phyloP scores from a whole-genome alignment of 2,797 vertebrate genomes.

The Enteromius viviparus region DNA sequence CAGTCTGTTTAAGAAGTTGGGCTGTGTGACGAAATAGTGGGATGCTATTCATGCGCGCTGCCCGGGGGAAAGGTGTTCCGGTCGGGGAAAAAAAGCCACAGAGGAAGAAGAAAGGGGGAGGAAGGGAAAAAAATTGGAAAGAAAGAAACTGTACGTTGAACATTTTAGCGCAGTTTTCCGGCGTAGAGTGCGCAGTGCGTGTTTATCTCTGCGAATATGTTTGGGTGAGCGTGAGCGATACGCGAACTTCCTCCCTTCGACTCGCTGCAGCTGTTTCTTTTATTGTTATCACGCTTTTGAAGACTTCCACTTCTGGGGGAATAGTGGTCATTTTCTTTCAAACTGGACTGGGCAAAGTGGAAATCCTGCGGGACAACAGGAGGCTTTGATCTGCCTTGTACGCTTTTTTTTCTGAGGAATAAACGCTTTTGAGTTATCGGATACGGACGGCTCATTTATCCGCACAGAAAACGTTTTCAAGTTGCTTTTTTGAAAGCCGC shows the following conservation, averaged over 20 bases:
- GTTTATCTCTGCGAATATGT: slow-evolving; percentile 18
- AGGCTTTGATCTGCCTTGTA: slow-evolving; percentile 12
- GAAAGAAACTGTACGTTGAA: slow-evolving; percentile 72
- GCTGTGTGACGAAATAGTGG: slow-evolving; percentile 72
- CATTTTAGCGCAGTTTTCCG: slow-evolving; percentile 52
- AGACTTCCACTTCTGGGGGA: slow-evolving; percentile 45
- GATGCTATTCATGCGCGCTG: slow-evolving; percentile 67
- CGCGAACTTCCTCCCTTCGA: slow-evolving; percentile 8
- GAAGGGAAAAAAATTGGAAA: slow-evolving; percentile 77
- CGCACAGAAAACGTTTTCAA: slow-evolving; percentile 26
- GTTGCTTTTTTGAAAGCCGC: slow-evolving; percentile 41
- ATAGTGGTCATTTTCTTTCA: slow-evolving; percentile 54
- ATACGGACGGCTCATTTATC: slow-evolving; percentile 16
- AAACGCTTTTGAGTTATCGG: not conserved
- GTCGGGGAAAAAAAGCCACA: slow-evolving; percentile 68
- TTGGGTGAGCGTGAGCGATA: slow-evolving; percentile 2
- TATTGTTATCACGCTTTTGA: slow-evolving; percentile 19
- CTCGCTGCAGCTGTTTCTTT: slow-evolving; percentile 19
- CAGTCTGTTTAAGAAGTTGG: slow-evolving; percentile 57
- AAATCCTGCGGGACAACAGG: slow-evolving; percentile 33
- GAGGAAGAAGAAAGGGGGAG: slow-evolving; percentile 72
- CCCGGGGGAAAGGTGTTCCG: slow-evolving; percentile 81
- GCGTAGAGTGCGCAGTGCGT: slow-evolving; percentile 8
- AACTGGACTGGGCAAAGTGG: slow-evolving; percentile 43
- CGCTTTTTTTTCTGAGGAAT: slow-evolving; percentile 5